phyloP scores from a whole-genome alignment of 1,140 invertebrate genomes.

The Bicyclus anynana region DNA sequence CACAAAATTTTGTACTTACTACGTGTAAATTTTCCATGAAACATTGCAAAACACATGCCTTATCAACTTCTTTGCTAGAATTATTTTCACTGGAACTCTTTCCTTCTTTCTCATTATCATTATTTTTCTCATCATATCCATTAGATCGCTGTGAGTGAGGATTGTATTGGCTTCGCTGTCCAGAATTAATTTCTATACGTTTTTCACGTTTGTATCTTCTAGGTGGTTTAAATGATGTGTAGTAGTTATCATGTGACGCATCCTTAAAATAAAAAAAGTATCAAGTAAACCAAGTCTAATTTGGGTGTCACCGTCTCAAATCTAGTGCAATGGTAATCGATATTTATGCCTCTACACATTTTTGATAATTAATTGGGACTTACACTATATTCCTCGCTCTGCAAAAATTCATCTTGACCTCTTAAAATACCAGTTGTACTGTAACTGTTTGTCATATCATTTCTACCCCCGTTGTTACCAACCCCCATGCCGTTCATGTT shows the following conservation, averaged over 20 bases:
- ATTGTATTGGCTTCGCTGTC: slow-evolving; percentile 62
- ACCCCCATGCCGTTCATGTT: slow-evolving; percentile 12
- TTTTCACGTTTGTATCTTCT: slow-evolving; percentile 49
- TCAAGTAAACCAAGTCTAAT: not conserved
- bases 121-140: slow-evolving; percentile 28
- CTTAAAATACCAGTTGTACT: slow-evolving; percentile 29
- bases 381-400: slow-evolving; percentile 39
- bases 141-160: slow-evolving; percentile 40
- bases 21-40: slow-evolving; percentile 78
- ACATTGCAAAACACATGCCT: slow-evolving; percentile 74
- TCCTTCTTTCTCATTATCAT: slow-evolving; percentile 30
- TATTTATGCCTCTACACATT: too few species aligned
- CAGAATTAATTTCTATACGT: slow-evolving; percentile 48
- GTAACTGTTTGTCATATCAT: slow-evolving; percentile 29
- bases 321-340: too few species aligned
- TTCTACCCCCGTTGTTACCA: slow-evolving; percentile 21
- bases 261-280: not conserved
- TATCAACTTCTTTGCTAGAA: slow-evolving; percentile 40
- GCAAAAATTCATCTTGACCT: slow-evolving; percentile 43
- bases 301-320: too few species aligned
- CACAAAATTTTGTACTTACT: slow-evolving; percentile 40
- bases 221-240: slow-evolving; percentile 27
- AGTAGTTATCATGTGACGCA: not conserved
- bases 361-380: too few species aligned
- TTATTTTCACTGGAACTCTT: slow-evolving; percentile 48